phyloP scores from a whole-genome alignment of 2,113 vertebrate species.

The Bostrychus sinensis region DNA sequence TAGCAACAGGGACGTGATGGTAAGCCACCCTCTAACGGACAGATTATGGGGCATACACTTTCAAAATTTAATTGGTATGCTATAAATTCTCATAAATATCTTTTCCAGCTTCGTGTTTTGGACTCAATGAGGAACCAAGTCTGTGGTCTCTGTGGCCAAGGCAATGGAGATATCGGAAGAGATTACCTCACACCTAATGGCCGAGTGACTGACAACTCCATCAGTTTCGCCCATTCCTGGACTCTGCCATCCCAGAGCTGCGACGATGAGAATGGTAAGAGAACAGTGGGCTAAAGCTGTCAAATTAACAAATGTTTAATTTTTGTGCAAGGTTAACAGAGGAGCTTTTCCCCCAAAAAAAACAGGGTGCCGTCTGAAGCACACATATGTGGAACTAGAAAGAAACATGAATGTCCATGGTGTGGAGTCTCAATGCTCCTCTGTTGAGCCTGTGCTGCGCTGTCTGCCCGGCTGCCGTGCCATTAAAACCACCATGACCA shows the following conservation, averaged over 20 bases:
- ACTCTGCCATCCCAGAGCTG: constrained; percentile 78
- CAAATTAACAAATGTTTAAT: not conserved
- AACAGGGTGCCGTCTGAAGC: constrained; percentile 78
- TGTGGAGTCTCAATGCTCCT: constrained; percentile 74
- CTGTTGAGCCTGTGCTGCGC: constrained; percentile 78
- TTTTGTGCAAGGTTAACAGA: not conserved
- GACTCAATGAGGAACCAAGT: constrained; percentile 85
- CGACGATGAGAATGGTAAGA: constrained; percentile 57
- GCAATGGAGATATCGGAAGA: constrained; percentile 77
- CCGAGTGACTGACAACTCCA: constrained; percentile 66
- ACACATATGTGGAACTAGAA: constrained; percentile 71
- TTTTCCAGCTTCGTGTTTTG: constrained; percentile 76
- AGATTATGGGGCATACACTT: not conserved
- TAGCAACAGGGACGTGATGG: constrained; percentile 58
- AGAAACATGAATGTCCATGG: constrained; percentile 61
- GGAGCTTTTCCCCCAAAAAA: not conserved
- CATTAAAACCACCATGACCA: constrained; percentile 44
- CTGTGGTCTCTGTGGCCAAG: constrained; percentile 84
- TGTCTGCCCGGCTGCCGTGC: constrained; percentile 75
- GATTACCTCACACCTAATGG: constrained; percentile 79
- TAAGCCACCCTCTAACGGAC: not conserved
- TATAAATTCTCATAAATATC: not conserved
- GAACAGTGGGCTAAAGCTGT: not conserved
- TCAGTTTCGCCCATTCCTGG: constrained; percentile 83
- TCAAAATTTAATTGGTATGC: not conserved